phyloP scores from a whole-genome alignment of 2,113 vertebrate species.

The Dasyurus viverrinus region DNA sequence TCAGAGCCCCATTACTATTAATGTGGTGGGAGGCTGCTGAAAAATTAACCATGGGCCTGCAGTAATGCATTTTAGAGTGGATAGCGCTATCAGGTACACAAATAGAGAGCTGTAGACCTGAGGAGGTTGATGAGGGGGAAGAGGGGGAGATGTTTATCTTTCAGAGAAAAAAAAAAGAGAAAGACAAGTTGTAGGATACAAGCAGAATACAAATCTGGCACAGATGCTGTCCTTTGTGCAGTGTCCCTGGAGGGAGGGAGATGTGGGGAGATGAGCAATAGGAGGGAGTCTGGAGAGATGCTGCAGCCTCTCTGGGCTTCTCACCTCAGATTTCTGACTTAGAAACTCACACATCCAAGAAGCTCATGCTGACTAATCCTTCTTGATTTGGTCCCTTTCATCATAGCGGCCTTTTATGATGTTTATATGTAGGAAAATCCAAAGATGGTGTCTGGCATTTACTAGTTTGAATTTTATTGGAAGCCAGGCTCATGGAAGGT shows the following conservation, averaged over 20 bases:
- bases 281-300: background rate
- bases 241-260: background rate
- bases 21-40: background rate
- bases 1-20: conserved; percentile 32
- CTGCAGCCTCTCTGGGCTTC: accelerated
- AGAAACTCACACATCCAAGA: background rate
- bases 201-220: background rate
- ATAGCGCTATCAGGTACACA: background rate
- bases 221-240: background rate
- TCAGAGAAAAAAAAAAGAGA: background rate
- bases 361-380: background rate
- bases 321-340: background rate
- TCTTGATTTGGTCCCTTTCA: background rate
- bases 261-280: background rate
- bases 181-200: background rate
- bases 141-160: background rate
- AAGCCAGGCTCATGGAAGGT: background rate
- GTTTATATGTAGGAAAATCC: background rate
- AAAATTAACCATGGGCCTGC: conserved; percentile 20
- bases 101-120: accelerated
- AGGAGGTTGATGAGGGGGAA: background rate
- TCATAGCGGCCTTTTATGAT: accelerated
- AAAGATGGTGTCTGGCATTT: background rate
- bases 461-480: background rate
- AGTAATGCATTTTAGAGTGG: background rate